Percentiles rank a stretch among this genome's conserved stretches.
Evolutionary conservation across 2,888 invertebrate genomes (phyloP).

Genomic region (Agrotis exclamationis): DNA sequence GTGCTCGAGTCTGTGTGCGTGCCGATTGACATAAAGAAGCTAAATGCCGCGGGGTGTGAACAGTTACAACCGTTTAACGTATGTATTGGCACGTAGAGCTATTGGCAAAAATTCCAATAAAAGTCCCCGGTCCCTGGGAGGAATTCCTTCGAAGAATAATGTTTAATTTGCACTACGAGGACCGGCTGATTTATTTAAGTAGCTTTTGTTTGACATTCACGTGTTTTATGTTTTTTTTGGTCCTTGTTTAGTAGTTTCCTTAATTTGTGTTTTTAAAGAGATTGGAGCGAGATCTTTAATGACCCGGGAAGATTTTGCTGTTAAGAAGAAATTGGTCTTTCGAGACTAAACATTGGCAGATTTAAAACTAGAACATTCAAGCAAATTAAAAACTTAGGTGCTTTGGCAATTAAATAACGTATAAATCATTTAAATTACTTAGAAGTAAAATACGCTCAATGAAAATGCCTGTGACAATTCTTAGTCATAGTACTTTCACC

Average conservation of each 20-base stretch:
- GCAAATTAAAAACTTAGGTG: too few relatives aligned
- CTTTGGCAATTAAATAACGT: too few relatives aligned
- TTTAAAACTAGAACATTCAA: too few relatives aligned
- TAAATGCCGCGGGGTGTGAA: slow-evolving; percentile 86
- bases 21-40: slow-evolving; percentile 86
- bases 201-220: slow-evolving; percentile 56
- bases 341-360: too few relatives aligned
- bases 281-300: not conserved
- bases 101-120: slow-evolving; percentile 90
- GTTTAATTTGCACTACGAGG: slow-evolving; percentile 87
- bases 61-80: slow-evolving; percentile 80
- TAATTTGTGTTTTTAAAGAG: slow-evolving; percentile 36
- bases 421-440: too few relatives aligned
- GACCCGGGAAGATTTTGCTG: not conserved
- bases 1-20: slow-evolving; percentile 68
- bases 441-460: too few relatives aligned
- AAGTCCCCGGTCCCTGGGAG: slow-evolving; percentile 80
- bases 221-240: slow-evolving; percentile 54
- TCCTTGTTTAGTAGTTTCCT: slow-evolving; percentile 29
- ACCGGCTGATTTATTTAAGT: slow-evolving; percentile 80
- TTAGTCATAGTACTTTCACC: not conserved
- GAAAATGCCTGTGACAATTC: too few relatives aligned
- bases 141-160: slow-evolving; percentile 86
- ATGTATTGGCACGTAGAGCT: slow-evolving; percentile 90
- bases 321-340: not conserved